A percentile compares a stretch with the other conserved stretches of the same genome.
Evolutionary conservation across 2,888 invertebrate species (phyloP).

Genomic region (Aquatica leii): DNA sequence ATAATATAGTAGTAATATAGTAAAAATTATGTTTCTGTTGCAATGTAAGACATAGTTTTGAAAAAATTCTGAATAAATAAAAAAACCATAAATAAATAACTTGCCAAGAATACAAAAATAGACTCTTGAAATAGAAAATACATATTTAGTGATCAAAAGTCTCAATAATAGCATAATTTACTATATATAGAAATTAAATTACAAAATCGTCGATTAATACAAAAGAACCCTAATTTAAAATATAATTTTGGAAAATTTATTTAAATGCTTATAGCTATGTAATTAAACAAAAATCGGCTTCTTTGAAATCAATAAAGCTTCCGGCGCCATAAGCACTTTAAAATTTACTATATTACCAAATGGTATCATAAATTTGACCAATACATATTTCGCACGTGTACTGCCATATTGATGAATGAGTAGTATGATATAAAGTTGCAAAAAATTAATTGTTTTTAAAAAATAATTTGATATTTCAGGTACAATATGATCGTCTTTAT

Average conservation of each 20-base stretch:
- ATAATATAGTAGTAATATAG: too few relatives aligned
- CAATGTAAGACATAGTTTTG: too few relatives aligned
- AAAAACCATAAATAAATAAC: too few relatives aligned
- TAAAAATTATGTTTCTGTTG: too few relatives aligned
- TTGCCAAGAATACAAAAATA: too few relatives aligned
- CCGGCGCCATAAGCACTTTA: constrained; percentile 27
- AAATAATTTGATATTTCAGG: neutral
- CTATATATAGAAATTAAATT: too few relatives aligned
- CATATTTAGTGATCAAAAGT: too few relatives aligned
- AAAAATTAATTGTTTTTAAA: neutral
- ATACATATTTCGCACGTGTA: neutral
- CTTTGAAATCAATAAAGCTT: constrained; percentile 27
- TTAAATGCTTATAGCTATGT: neutral
- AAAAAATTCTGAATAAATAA: too few relatives aligned
- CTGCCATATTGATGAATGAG: neutral
- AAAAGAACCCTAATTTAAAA: neutral
- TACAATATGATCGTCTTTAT: constrained; percentile 13
- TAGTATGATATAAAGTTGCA: neutral
- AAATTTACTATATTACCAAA: constrained; percentile 33
- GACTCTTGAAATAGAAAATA: too few relatives aligned
- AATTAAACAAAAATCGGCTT: constrained; percentile 19
- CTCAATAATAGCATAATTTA: too few relatives aligned
- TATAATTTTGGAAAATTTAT: neutral
- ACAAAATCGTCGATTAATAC: neutral
- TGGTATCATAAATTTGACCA: constrained; percentile 19